phyloP scores from a whole-genome alignment of 1,140 invertebrate genomes.

The Periplaneta americana region DNA sequence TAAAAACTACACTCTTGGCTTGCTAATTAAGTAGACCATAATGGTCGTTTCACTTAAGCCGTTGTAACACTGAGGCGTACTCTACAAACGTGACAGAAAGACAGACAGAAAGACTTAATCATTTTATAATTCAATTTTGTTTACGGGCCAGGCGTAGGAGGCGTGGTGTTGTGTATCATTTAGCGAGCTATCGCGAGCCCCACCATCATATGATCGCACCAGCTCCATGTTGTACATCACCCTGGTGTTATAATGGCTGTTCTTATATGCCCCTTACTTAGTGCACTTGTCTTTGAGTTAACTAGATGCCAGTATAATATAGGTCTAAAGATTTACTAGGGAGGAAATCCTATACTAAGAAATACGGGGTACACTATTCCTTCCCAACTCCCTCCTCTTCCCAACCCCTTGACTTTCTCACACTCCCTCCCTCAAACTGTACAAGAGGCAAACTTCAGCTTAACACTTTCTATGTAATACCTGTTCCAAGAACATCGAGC shows the following conservation, averaged over 20 bases:
- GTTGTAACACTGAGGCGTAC: too few relatives aligned
- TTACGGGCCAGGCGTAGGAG: too few relatives aligned
- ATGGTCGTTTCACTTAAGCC: too few relatives aligned
- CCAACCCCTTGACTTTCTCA: not conserved
- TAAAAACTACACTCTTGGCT: too few relatives aligned
- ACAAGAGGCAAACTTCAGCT: not conserved
- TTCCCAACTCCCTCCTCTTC: not conserved
- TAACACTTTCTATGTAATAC: not conserved
- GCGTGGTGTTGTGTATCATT: too few relatives aligned
- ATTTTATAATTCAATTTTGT: too few relatives aligned
- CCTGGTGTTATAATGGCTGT: not conserved
- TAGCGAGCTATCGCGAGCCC: not conserved
- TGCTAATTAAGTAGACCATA: too few relatives aligned
- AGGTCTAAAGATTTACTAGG: not conserved
- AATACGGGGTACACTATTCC: not conserved
- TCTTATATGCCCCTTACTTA: not conserved
- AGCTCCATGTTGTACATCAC: not conserved
- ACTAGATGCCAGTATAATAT: not conserved
- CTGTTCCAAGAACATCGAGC: not conserved
- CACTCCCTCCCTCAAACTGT: not conserved
- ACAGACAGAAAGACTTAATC: too few relatives aligned
- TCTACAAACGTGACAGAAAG: too few relatives aligned
- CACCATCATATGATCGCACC: not conserved
- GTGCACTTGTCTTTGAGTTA: not conserved
- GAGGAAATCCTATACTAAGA: not conserved